A percentile compares a stretch with the other conserved stretches of the same genome.
phyloP scores from a whole-genome alignment of 2,888 invertebrate genomes.

The Resseliella maxima region DNA sequence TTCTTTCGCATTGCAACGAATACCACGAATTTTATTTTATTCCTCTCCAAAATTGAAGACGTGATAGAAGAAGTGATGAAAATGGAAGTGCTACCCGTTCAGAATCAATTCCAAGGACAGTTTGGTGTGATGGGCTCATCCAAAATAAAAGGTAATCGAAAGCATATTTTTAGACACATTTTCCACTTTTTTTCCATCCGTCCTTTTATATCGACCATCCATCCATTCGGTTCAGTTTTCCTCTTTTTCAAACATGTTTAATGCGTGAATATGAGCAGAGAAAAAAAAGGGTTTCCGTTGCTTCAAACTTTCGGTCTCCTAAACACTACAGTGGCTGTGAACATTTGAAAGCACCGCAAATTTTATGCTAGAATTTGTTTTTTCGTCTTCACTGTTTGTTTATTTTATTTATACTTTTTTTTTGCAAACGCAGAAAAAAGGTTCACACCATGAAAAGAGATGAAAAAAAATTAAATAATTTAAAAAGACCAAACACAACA shows the following conservation, averaged over 20 bases:
- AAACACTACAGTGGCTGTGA: background rate
- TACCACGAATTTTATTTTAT: background rate
- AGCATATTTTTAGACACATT: conserved; percentile 36
- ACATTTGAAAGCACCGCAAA: background rate
- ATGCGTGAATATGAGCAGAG: background rate
- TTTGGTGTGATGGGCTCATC: conserved; percentile 71
- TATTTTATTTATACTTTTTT: background rate
- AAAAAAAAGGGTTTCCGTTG: background rate
- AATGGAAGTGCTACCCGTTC: conserved; percentile 85
- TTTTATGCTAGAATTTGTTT: background rate
- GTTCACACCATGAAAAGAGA: background rate
- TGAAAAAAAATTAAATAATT: background rate
- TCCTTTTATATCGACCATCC: too few species aligned
- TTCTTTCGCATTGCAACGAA: too few species aligned
- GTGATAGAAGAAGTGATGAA: conserved; percentile 67
- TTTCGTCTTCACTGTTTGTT: background rate
- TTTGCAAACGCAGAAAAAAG: background rate
- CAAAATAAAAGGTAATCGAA: conserved; percentile 77
- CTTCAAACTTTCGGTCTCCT: background rate
- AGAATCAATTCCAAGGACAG: conserved; percentile 80
- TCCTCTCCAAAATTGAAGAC: conserved; percentile 63
- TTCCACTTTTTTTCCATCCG: conserved; percentile 1
- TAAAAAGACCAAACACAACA: background rate
- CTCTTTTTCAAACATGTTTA: background rate
- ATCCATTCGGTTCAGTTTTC: background rate